phyloP scores from a whole-genome alignment of 2,113 vertebrate genomes.

The Pedetes capensis region DNA sequence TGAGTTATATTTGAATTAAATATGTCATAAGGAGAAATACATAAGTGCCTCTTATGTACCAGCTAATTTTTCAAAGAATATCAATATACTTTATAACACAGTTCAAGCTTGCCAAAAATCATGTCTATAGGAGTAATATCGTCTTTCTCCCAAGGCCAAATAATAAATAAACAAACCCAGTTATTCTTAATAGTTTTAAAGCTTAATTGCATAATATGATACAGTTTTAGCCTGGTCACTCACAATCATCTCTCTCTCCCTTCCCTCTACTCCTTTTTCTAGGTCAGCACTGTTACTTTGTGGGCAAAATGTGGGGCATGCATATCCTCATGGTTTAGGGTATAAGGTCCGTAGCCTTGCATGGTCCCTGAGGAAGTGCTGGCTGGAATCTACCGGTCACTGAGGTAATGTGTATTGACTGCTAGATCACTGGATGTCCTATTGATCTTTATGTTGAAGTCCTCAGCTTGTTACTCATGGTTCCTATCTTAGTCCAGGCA shows the following conservation, averaged over 20 bases:
- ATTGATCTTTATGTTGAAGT: neutral
- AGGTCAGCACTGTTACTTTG: neutral
- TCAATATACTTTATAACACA: neutral
- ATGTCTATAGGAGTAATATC: neutral
- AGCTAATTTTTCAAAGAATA: neutral
- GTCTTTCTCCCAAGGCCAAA: neutral
- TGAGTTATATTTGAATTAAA: neutral
- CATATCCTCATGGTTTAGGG: no score
- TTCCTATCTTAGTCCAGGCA: neutral
- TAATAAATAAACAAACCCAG: neutral
- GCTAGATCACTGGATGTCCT: neutral
- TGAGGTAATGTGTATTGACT: neutral
- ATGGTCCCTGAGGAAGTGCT: neutral
- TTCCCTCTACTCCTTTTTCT: neutral
- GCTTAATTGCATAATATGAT: neutral
- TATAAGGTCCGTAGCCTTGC: neutral
- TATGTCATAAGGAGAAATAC: neutral
- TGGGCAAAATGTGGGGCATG: neutral
- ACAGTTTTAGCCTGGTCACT: neutral
- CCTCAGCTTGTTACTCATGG: neutral
- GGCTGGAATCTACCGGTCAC: neutral
- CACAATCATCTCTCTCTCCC: neutral
- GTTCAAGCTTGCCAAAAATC: neutral
- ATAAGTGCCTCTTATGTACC: neutral
- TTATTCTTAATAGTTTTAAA: neutral